A percentile compares a stretch with the other conserved stretches of the same genome.
phyloP scores from a whole-genome alignment of 2,113 vertebrate species.

The Pipa parva region DNA sequence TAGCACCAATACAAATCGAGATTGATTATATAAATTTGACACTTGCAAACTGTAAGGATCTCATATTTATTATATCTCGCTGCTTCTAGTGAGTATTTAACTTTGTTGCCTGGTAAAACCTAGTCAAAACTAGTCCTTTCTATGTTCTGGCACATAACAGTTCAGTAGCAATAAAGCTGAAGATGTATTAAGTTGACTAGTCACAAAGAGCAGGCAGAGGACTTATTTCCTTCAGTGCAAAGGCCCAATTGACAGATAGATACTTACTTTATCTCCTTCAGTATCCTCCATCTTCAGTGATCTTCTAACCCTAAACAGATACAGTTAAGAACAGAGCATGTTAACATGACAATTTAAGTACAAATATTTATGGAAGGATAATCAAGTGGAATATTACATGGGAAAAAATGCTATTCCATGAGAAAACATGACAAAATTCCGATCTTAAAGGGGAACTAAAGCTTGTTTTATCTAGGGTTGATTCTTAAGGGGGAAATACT shows the following conservation, averaged over 20 bases:
- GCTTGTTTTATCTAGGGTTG: too few relatives aligned
- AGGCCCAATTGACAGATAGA: slow-evolving; percentile 20
- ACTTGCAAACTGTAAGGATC: slow-evolving; percentile 8
- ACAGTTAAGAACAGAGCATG: slow-evolving; percentile 22
- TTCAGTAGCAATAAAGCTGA: not conserved
- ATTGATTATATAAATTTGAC: slow-evolving; percentile 3
- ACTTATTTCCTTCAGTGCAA: not conserved
- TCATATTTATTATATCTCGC: not conserved
- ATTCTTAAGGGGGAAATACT: too few relatives aligned
- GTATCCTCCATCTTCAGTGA: slow-evolving; percentile 56
- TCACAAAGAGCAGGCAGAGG: not conserved
- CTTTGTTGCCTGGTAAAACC: not conserved
- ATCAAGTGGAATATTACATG: too few relatives aligned
- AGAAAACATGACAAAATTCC: not conserved
- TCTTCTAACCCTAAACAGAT: slow-evolving; percentile 67
- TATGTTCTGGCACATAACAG: not conserved
- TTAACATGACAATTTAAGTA: not conserved
- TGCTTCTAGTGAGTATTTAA: not conserved
- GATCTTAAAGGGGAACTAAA: not conserved
- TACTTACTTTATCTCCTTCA: slow-evolving; percentile 63
- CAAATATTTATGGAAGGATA: too few relatives aligned
- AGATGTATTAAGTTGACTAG: not conserved
- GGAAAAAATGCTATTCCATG: too few relatives aligned
- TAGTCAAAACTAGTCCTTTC: not conserved
- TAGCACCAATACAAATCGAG: slow-evolving; percentile 11